Conservation (phyloP, 1,140 invertebrate species). For the Drosophila watanabei region DNA sequence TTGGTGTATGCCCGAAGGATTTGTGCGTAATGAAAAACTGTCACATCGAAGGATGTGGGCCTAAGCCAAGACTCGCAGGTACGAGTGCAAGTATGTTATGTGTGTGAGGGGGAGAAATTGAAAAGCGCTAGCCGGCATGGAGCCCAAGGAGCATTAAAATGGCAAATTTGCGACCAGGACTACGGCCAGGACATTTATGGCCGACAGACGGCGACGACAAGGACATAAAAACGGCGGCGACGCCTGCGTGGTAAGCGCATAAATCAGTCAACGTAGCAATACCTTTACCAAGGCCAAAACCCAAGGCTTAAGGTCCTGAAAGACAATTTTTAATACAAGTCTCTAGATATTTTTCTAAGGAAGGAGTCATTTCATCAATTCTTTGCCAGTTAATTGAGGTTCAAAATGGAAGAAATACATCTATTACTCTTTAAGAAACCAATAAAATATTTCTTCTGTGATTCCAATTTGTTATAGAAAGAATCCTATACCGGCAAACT, state of each 20-base stretch:
- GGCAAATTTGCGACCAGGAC: slow-evolving; percentile 79
- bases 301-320: neutral
- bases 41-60: slow-evolving; percentile 39
- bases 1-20: slow-evolving; percentile 74
- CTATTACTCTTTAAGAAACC: neutral
- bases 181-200: slow-evolving; percentile 76
- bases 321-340: slow-evolving; percentile 12
- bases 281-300: neutral
- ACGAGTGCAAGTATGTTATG: slow-evolving; percentile 21
- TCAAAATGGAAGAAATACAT: neutral
- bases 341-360: neutral
- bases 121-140: slow-evolving; percentile 59
- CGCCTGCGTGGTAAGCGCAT: slow-evolving; percentile 80
- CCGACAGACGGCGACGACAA: slow-evolving; percentile 63
- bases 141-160: slow-evolving; percentile 69
- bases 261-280: slow-evolving; percentile 59
- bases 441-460: neutral
- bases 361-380: neutral
- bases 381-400: neutral
- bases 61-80: slow-evolving; percentile 65
- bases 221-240: slow-evolving; percentile 75
- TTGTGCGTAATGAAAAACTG: slow-evolving; percentile 84
- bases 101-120: slow-evolving; percentile 59
- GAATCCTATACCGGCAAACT: neutral
- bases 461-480: neutral